Conservation (phyloP, 2,113 vertebrate species). For the Euleptes europaea region DNA sequence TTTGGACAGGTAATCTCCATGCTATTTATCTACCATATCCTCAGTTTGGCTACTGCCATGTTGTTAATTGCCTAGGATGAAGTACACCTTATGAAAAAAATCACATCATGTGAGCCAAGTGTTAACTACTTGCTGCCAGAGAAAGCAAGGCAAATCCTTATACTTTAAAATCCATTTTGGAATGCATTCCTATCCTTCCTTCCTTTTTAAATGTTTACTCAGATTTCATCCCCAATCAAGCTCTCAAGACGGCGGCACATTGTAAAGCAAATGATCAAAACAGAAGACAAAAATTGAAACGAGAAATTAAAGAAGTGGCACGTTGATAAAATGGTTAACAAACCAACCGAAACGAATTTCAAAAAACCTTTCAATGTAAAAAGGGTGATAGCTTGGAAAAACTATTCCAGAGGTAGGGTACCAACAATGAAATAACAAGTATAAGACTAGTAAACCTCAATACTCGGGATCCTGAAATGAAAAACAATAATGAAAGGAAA, state of each 20-base stretch:
- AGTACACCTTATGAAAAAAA: not conserved
- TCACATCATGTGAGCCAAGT: not conserved
- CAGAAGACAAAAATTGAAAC: too few species aligned
- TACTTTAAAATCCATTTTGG: not conserved
- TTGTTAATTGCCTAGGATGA: not conserved
- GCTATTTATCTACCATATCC: not conserved
- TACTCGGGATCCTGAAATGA: too few species aligned
- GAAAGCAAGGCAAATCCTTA: not conserved
- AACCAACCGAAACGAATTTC: not conserved
- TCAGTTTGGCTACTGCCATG: not conserved
- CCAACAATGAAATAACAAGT: too few species aligned
- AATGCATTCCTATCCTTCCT: too few species aligned
- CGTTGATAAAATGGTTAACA: too few species aligned
- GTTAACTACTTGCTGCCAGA: not conserved
- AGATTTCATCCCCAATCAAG: not conserved
- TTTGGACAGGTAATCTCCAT: not conserved
- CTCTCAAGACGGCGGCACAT: not conserved
- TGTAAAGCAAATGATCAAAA: too few species aligned
- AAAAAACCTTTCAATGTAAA: not conserved
- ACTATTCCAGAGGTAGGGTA: too few species aligned
- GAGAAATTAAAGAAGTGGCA: too few species aligned
- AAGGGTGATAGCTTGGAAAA: too few species aligned
- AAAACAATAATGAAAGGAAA: too few species aligned
- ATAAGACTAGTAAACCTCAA: too few species aligned
- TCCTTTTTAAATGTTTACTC: not conserved